Percentiles rank a stretch among this genome's conserved stretches.
These are phyloP conservation scores for Cnemophilus loriae DNA, from an alignment of 2,113 vertebrate species.

Conservation along the genomic window DNA sequence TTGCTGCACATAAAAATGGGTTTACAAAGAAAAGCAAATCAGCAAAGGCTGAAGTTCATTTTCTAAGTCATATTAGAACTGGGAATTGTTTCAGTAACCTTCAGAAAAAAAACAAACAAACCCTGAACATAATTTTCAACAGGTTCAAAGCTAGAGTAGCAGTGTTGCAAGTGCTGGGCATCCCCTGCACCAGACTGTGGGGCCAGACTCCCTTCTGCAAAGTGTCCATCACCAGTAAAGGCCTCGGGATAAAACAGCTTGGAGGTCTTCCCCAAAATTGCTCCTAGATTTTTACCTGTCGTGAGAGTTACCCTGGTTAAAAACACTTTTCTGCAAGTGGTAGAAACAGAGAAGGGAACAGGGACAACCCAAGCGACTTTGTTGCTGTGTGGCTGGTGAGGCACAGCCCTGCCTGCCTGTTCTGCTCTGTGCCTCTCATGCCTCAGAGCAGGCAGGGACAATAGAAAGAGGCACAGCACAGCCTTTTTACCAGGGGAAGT, in stretches of 20 bases:
- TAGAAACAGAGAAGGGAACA: not conserved
- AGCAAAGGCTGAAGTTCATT: not conserved
- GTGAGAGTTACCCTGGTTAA: not conserved
- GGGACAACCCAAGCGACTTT: not conserved
- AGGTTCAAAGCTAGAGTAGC: not conserved
- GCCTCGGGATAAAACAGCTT: not conserved
- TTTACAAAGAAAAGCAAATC: not conserved
- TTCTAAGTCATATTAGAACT: not conserved
- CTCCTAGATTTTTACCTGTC: not conserved
- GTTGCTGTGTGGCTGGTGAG: not conserved
- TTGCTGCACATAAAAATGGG: not conserved
- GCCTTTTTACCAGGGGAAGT: not conserved
- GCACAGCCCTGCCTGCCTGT: fast-evolving
- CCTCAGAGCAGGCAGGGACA: not conserved
- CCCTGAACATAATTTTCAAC: not conserved
- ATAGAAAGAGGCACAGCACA: not conserved
- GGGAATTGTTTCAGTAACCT: not conserved
- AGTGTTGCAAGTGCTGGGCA: not conserved
- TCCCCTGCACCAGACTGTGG: not conserved
- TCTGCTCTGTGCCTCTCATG: not conserved
- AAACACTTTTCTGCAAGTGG: not conserved
- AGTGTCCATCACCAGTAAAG: not conserved
- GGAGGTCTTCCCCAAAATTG: not conserved
- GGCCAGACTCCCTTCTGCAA: not conserved
- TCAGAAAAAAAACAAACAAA: fast-evolving